Evolutionary conservation across 1,140 invertebrate species (phyloP).

Genomic region (Neocloeon triangulifer): DNA sequence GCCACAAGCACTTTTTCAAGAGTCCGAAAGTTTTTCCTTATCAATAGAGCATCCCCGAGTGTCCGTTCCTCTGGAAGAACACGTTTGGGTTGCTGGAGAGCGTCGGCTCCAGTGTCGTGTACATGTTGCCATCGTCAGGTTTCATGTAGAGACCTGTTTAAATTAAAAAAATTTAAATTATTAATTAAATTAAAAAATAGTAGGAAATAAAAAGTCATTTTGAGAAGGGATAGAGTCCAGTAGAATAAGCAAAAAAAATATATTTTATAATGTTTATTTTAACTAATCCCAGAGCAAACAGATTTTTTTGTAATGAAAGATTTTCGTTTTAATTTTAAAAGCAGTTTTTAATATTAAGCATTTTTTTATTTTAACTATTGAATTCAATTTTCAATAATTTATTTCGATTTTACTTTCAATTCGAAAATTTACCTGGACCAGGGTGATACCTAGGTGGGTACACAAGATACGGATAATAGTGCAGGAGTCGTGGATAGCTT

Average conservation of each 20-base stretch:
- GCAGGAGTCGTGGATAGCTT: slow-evolving; percentile 26
- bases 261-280: background rate
- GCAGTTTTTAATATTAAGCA: background rate
- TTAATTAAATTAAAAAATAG: background rate
- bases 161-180: background rate
- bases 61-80: slow-evolving; percentile 47
- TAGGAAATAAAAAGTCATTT: background rate
- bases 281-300: no score
- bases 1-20: no score
- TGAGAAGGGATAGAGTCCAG: background rate
- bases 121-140: slow-evolving; percentile 53
- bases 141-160: slow-evolving; percentile 35
- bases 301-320: no score
- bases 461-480: slow-evolving; percentile 19
- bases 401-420: background rate
- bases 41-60: slow-evolving; percentile 68
- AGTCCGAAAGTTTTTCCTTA: slow-evolving; percentile 13
- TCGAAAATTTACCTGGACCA: background rate
- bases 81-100: slow-evolving; percentile 66
- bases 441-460: slow-evolving; percentile 1
- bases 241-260: background rate
- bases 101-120: slow-evolving; percentile 32
- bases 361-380: background rate
- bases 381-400: background rate
- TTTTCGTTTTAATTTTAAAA: no score